phyloP scores from a whole-genome alignment of 1,140 invertebrate genomes.

The Eriosoma lanigerum region DNA sequence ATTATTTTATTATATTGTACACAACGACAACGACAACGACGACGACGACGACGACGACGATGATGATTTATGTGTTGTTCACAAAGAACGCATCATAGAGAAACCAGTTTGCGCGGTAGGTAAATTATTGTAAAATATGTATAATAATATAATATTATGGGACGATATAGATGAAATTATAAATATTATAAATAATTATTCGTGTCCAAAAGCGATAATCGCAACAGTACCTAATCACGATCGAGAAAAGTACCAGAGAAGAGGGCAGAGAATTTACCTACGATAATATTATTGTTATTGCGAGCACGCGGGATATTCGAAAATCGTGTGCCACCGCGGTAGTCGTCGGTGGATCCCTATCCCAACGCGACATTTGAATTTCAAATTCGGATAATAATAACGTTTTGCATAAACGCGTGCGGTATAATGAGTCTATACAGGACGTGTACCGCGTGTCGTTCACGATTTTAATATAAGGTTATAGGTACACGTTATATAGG shows the following conservation, averaged over 20 bases:
- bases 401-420: conserved; percentile 44
- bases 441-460: neutral
- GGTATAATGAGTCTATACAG: too few species aligned
- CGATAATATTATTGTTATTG: too few species aligned
- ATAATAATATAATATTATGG: conserved; percentile 1
- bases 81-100: conserved; percentile 10
- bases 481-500: neutral
- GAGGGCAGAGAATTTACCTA: too few species aligned
- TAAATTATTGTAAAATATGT: neutral
- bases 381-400: conserved; percentile 16
- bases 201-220: conserved; percentile 2
- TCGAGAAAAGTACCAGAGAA: too few species aligned
- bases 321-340: neutral
- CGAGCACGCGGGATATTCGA: neutral
- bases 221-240: neutral
- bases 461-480: too few species aligned
- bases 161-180: neutral
- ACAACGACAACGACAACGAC: neutral
- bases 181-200: too few species aligned
- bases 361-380: conserved; percentile 23
- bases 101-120: conserved; percentile 33
- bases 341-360: neutral
- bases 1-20: neutral
- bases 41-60: neutral
- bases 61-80: conserved; percentile 31